Conservation (phyloP, 2,113 vertebrate genomes). For the Elephantulus edwardii region DNA sequence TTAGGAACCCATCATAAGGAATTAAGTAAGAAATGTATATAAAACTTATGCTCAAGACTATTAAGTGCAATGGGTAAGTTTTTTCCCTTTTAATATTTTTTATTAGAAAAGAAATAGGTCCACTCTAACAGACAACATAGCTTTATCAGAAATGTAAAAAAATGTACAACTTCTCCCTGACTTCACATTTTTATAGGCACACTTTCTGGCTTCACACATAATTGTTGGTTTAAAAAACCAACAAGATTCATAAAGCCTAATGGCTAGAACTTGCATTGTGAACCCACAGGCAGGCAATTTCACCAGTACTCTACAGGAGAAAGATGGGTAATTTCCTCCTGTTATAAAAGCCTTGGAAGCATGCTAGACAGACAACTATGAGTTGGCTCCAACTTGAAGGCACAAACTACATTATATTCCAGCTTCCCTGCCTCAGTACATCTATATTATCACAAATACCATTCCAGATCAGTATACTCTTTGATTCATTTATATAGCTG, state of each 20-base stretch:
- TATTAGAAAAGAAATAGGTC: neutral
- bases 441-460: neutral
- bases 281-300: no score
- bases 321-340: no score
- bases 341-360: no score
- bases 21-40: neutral
- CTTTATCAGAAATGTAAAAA: neutral
- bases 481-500: neutral
- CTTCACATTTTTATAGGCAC: neutral
- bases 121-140: neutral
- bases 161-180: neutral
- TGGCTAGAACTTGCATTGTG: no score
- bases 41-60: neutral
- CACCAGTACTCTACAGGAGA: no score
- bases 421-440: neutral
- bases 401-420: neutral
- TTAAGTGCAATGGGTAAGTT: neutral
- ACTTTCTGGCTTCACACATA: no score
- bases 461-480: constrained; percentile 28
- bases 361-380: no score
- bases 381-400: no score
- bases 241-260: no score
- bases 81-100: no score
- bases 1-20: neutral
- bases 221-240: no score